Base-by-base conservation (phyloP, 2,797 vertebrate genomes). In the Melanogrammus aeglefinus region DNA sequence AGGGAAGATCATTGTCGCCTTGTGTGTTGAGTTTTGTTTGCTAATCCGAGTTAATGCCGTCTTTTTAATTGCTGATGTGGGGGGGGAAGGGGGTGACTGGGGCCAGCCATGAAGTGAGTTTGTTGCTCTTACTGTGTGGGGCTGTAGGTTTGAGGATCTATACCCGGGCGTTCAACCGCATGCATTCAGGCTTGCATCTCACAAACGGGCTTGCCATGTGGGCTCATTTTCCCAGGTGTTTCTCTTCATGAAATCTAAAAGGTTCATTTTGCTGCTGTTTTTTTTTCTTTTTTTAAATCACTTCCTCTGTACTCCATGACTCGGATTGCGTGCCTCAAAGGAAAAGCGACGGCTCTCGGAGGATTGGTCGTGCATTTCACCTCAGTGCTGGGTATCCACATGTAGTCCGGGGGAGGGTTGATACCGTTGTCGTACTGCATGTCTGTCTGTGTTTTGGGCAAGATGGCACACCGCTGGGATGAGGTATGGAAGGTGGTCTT, bases 371-470 rank as follows among this genome's bases (percentile, higher is more conserved):
- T 27, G 63, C n/a, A 27, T 13, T 2, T 69, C 63, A 69, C 24
- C 63, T 69, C 63, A 10, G n/a, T 27, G 63, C 63, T 13, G 63
- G 63, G 9, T 3, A 12, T 27, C 63, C 63, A 27, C 63, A 27
- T 13, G 63, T 24, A 27, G 57, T 21, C 57, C n/a, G 18, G 0
- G 7, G 57, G 57, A 6, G 6, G 57, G 21, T 2, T 4, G 51
- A 6, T 69, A 10, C 63, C 14, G 31, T 18, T 9, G 29, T 35
- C 13, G 29, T 72, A 6, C 70, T 18, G 31, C 33, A 31, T 72
- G 27, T 72, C 31, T 71, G 69, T 71, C 35, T 33, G 14, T 72
- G 33, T 33, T 35, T n/a, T 77, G 76, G 81, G 71, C 74, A 80
- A 75, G 51, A 29, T 33, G 39, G 77, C 66, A 39, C 75, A 44